Evolutionary conservation across 30 jellyfish, hydroid and myxozoan species (phyloP).

Genomic region (Pelagia noctiluca): DNA sequence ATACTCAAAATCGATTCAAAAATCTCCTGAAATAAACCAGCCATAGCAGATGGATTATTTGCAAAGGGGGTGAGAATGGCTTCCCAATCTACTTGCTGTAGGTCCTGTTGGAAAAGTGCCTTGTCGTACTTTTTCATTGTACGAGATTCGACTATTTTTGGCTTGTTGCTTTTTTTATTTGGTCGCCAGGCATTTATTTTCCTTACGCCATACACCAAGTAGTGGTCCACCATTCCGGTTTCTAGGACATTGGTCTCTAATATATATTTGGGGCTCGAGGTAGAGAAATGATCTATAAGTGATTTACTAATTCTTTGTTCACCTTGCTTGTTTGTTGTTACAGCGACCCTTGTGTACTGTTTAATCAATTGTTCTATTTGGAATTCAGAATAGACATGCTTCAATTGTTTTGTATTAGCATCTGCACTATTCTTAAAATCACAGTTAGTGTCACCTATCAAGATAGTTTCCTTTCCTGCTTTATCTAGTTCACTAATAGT

Average conservation of each 20-base stretch:
- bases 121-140: slow-evolving; percentile 6
- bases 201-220: slow-evolving; percentile 51
- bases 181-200: slow-evolving; percentile 61
- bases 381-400: background rate
- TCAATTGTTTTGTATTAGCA: slow-evolving; percentile 1
- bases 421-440: slow-evolving; percentile 15
- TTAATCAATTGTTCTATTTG: background rate
- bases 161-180: slow-evolving; percentile 12
- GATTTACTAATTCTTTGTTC: slow-evolving; percentile 26
- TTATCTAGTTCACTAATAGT: slow-evolving; percentile 23
- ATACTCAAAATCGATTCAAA: slow-evolving; percentile 46
- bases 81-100: slow-evolving; percentile 58
- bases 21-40: slow-evolving; percentile 33
- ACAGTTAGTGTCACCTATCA: slow-evolving; percentile 55
- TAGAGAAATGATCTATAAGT: slow-evolving; percentile 46
- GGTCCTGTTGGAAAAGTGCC: slow-evolving; percentile 39
- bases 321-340: slow-evolving; percentile 30
- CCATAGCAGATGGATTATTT: slow-evolving; percentile 27
- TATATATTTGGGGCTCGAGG: slow-evolving; percentile 53
- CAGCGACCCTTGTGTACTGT: slow-evolving; percentile 17
- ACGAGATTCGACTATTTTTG: slow-evolving; percentile 20
- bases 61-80: slow-evolving; percentile 41
- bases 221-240: slow-evolving; percentile 52
- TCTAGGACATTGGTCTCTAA: slow-evolving; percentile 51
- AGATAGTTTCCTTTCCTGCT: slow-evolving; percentile 44